Base-by-base conservation (phyloP, 2,888 invertebrate genomes). In the Pollenia griseotomentosa region DNA sequence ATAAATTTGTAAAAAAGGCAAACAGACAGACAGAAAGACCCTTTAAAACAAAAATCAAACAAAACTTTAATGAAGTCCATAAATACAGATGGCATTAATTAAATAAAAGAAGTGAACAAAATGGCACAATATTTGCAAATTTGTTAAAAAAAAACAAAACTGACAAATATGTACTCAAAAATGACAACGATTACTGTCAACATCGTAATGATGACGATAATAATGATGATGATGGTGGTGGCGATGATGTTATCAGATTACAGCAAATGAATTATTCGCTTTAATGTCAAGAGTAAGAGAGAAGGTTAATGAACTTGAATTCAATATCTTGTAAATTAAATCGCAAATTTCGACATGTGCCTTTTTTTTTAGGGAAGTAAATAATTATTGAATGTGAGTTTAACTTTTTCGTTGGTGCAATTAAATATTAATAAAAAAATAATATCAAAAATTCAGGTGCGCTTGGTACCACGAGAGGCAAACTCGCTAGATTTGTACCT, bases 41-140 rank as follows among this genome's bases (percentile, higher is more conserved):
- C 48, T 65, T 80, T 74, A 68, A 66, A 74, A 6, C 4, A 33
- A 68, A 83, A 66, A 78, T 59, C 66, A 79, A 74, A 84, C 71
- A 83, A 66, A 73, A 23, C 78, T 78, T 74, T 86, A 86, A 86
- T 86, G 86, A 83, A 86, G 74, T 63, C 78, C 59, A 79, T 77
- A 77, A 80, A 85, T 40, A 71, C 65, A 73, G 63, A 57, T 57
- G n/a, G 59, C 42, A 57, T 59, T 57, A 59, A 68, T 44, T 53
- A 51, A 68, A 19, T 12, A 14, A 12, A 11, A 53, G 16, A 55
- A 70, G 8, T 42, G 2, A 51, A n/a, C 2, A 33, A 51, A 65
- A 65, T 40, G 46, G 59, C 42, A 23, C 14, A 46, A 48, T 80
- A 44, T 86, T 86, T 81, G 66, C 65, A 73, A 33, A 83, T 86